Evolutionary conservation across 2,888 invertebrate species (phyloP).

Genomic region (Ernsta delagoae): DNA sequence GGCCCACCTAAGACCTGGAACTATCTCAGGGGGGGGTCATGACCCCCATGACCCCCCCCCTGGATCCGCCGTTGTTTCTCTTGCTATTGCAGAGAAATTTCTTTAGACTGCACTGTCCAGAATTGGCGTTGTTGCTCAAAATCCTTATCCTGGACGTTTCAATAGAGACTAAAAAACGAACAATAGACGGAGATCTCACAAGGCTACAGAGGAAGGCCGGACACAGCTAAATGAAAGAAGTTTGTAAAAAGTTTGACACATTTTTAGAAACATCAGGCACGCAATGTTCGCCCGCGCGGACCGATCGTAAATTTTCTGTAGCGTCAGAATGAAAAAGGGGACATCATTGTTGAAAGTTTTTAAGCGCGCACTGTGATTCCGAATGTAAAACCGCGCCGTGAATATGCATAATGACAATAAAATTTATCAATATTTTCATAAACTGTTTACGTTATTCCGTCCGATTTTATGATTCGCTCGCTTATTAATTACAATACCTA

Average conservation of each 20-base stretch:
- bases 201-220: conserved; percentile 79
- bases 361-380: conserved; percentile 69
- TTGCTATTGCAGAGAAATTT: conserved; percentile 51
- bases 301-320: conserved; percentile 80
- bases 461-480: conserved; percentile 21
- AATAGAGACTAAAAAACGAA: conserved; percentile 80
- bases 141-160: conserved; percentile 73
- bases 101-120: conserved; percentile 66
- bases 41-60: too few species aligned
- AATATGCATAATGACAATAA: conserved; percentile 60
- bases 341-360: conserved; percentile 82
- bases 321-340: conserved; percentile 83
- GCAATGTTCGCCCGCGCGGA: conserved; percentile 74
- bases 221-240: conserved; percentile 81
- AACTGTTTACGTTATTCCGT: conserved; percentile 32
- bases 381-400: conserved; percentile 59
- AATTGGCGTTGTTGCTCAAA: conserved; percentile 68
- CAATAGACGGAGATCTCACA: conserved; percentile 74
- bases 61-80: conserved; percentile 7
- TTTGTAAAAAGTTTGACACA: conserved; percentile 84
- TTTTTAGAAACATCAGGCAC: conserved; percentile 84
- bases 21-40: too few species aligned
- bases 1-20: too few species aligned
- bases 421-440: conserved; percentile 43
- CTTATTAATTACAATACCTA: neutral